Percentiles rank a stretch among this genome's conserved stretches.
These are phyloP conservation scores for Brachionus plicatilis DNA, from an alignment of 1,140 invertebrate genomes.

Conservation along the genomic window DNA sequence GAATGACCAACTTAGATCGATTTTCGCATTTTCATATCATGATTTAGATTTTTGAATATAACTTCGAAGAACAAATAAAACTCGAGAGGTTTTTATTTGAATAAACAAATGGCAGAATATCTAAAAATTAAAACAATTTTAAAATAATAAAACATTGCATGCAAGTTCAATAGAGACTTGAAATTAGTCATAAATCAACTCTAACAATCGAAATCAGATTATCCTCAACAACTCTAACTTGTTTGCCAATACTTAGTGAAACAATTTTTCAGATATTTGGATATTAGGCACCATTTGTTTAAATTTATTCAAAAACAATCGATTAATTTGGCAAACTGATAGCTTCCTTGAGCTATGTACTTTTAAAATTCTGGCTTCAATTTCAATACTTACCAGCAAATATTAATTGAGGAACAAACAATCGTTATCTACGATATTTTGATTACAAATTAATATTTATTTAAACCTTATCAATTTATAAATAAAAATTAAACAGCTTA, in stretches of 20 bases:
- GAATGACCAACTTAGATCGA: neutral
- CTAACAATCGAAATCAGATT: neutral
- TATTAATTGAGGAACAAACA: neutral
- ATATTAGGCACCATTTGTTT: neutral
- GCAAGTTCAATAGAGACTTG: neutral
- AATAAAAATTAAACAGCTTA: neutral
- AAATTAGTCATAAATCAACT: neutral
- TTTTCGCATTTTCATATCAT: neutral
- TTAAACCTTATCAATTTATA: neutral
- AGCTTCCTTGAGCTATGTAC: neutral
- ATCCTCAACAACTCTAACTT: neutral
- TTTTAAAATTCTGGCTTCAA: neutral
- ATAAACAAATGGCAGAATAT: neutral
- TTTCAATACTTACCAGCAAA: neutral
- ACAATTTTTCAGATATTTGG: neutral
- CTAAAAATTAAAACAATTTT: neutral
- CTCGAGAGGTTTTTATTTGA: neutral
- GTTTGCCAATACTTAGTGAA: neutral
- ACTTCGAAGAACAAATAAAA: neutral
- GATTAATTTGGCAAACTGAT: neutral
- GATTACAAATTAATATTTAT: neutral
- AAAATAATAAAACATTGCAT: neutral
- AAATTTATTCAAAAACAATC: neutral
- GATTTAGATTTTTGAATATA: neutral
- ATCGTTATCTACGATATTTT: neutral